Base-by-base conservation (phyloP, 2,113 vertebrate genomes). In the Brachypteracias leptosomus region DNA sequence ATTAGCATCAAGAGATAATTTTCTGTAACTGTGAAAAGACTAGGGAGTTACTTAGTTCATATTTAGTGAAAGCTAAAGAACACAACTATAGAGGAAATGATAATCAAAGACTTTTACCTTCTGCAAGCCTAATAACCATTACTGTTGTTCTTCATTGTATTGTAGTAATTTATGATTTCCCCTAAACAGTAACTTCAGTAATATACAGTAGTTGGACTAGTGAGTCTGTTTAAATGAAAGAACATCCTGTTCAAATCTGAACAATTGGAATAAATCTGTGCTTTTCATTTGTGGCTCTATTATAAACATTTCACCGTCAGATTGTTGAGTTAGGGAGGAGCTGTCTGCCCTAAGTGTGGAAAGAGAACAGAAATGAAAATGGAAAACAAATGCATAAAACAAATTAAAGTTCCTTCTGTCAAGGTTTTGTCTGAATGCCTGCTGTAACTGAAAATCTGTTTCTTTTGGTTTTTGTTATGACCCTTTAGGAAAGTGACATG, bases 91-190 rank as follows among this genome's bases (percentile, higher is more conserved):
- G 33, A 57, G 24, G 18, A 74, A 17, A 65, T 51, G 16, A 51
- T 65, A 89, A 85, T 72, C 35, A 77, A 87, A 80, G 58, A 63
- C 22, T 51, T 66, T 24, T 7, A 82, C 7, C 11, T 79, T 76
- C 36, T 57, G 22, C 21, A 88, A 74, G 24, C 62, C 36, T 89
- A 92, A 49, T 13, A 82, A 14, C 14, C 20, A 19, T 93, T 71
- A 61, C 13, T 66, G 17, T 35, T 77, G 7, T 4, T 71, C 84
- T 85, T 71, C 11, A 29, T 29, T 87, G 3, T 54, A 77, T 74
- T 95, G 57, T 42, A 92, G 35, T 61, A 87, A 54, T 58, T 88
- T 83, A 84, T 70, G 16, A 52, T 66, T 94, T 94, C 77, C 88
- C 44, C 22, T 22, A 55, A 85, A 76, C 25, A 67, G 24, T 51